Conservation (phyloP, 2,797 vertebrate genomes). For the Somateria mollissima region DNA sequence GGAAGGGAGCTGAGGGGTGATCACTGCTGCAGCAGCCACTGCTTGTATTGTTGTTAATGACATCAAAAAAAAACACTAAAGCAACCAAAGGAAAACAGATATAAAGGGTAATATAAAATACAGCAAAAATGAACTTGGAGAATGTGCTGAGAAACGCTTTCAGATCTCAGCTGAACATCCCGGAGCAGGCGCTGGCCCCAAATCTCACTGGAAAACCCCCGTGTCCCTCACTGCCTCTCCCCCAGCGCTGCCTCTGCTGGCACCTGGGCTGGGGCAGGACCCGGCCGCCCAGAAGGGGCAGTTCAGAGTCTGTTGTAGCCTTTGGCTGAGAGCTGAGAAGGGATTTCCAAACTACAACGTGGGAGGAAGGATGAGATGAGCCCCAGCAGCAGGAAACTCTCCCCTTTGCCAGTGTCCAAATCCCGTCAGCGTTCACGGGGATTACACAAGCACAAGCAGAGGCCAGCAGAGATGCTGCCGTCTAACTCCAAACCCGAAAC, state of each 20-base stretch:
- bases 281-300: background rate
- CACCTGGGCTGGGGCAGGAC: background rate
- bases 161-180: background rate
- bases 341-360: accelerated
- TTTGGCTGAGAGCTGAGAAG: background rate
- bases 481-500: background rate
- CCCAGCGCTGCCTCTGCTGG: background rate
- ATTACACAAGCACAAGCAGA: background rate
- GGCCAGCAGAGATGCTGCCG: background rate
- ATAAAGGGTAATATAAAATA: background rate
- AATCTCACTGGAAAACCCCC: too few relatives aligned
- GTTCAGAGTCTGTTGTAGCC: background rate
- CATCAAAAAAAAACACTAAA: background rate
- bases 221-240: background rate
- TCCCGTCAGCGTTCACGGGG: background rate
- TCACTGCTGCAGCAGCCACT: background rate
- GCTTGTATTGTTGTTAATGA: background rate
- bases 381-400: background rate
- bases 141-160: background rate
- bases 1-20: background rate
- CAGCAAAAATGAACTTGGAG: background rate
- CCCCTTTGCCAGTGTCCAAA: background rate
- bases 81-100: background rate
- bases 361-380: background rate
- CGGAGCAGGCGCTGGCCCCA: background rate